Conservation (phyloP, 2,797 vertebrate species). For the Sitta carolinensis region DNA sequence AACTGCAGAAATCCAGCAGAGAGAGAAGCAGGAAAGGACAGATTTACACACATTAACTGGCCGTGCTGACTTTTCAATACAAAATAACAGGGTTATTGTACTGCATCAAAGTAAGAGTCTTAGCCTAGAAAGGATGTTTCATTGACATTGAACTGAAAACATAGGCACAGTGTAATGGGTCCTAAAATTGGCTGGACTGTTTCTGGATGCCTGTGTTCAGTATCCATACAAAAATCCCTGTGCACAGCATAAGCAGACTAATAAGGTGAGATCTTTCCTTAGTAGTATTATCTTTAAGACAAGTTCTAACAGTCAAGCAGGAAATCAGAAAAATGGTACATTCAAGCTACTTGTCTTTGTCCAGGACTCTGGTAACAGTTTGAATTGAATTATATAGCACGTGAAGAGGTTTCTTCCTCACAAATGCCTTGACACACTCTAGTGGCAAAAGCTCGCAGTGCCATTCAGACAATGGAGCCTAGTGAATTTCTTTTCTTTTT, state of each 20-base stretch:
- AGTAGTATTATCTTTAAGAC: not conserved
- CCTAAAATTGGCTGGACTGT: conserved; percentile 49
- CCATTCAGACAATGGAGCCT: not conserved
- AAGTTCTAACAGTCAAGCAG: not conserved
- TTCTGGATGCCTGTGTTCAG: conserved; percentile 29
- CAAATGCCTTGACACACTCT: conserved; percentile 57
- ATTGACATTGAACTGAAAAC: conserved; percentile 62
- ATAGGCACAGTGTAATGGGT: conserved; percentile 36
- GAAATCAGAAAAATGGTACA: not conserved
- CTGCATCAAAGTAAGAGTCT: conserved; percentile 36
- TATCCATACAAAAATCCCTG: not conserved
- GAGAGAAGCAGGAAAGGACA: not conserved
- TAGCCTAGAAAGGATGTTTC: conserved; percentile 60
- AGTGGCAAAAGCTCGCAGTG: conserved; percentile 58
- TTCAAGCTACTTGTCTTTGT: not conserved
- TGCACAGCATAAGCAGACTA: not conserved
- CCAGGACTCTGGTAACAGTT: not conserved
- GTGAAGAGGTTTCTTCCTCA: not conserved
- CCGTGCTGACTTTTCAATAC: conserved; percentile 36
- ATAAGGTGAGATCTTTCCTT: not conserved
- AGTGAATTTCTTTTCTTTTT: not conserved
- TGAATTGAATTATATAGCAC: not conserved
- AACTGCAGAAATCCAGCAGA: not conserved
- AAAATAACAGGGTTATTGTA: conserved; percentile 56
- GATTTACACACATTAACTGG: not conserved